Evolutionary conservation across 2,888 invertebrate genomes (phyloP), one percentile per base, ranked within the genome.

Genomic region (Troilus luridus): DNA sequence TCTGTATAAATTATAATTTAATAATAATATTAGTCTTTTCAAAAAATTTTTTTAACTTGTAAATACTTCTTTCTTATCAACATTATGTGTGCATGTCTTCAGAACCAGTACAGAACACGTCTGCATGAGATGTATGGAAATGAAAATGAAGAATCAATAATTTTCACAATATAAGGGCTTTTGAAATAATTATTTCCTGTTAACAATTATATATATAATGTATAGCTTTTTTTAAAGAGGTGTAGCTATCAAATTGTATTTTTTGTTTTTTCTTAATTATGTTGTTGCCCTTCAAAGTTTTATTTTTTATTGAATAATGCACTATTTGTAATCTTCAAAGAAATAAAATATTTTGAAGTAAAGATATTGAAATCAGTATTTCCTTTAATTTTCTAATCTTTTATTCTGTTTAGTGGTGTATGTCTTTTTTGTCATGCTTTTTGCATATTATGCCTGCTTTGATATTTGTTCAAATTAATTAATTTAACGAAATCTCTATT

Each of bases 41-140:
- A 24, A 12, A 59, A 59, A 59, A 59, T 5, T 5, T 6, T n/a
- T 6, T 9, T 41, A 54, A 19, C 9, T 81, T 81, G 12, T 27
- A 19, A 27, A 56, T 56, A 56, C 5, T 56, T 56, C n/a, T 85
- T 85, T 85, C 56, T 85, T 56, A 85, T 85, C 56, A n/a, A 56
- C 27, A 56, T 89, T n/a, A 59, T 85, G 17, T 77, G 17, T 90
- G 90, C 90, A 90, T 90, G 90, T 90, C 85, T 62, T 81, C 62
- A 90, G 90, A 90, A 85, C 59, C 90, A 54, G 60, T 90, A 81
- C 41, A 90, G 54, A 56, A 54, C 90, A 60, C 90, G 62, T n/a
- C 90, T 90, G 85, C 58, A 90, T 60, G 90, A 72, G 72, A 90
- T 58, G 90, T 88, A 90, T 90, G 90, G n/a, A 56, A 85, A 85